Evolutionary conservation across 2,888 invertebrate genomes (phyloP), one percentile per base, ranked within the genome.

Genomic region (Rhodophaea formosa): DNA sequence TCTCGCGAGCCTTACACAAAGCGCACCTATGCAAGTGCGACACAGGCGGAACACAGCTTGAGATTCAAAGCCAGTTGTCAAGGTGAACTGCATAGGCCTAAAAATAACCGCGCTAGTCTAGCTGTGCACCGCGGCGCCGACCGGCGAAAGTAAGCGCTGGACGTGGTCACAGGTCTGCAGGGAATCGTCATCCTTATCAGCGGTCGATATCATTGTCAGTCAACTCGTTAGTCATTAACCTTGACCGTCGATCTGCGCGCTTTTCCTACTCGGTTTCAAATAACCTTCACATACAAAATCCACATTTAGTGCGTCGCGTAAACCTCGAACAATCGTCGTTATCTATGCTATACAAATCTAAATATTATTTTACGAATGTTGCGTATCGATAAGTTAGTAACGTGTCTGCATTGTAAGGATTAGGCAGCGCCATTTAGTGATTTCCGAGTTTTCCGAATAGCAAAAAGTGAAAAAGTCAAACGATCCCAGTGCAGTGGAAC

Each of bases 61-160:
- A 69, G 70, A 73, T 73, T 72, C 72, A 70, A 69, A 74, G 74
- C 71, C 74, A 69, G 71, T 68, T 68, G 70, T 75, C 85, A 84
- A 84, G 84, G 84, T 83, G 75, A 84, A 82, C 85, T 72, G 68
- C 80, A 71, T 76, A 35, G 51, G 62, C 78, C 74, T 82, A 80
- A 79, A 83, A 84, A 86, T 84, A 85, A 77, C 83, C 66, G 68
- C 70, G 69, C 67, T 63, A 71, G 65, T 54, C 58, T 53, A 59
- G 56, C 58, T 43, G 43, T 54, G 49, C 56, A 55, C 53, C 61
- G 59, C 57, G 39, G 16, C 59, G 46, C 56, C 43, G 62, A 56
- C 59, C 62, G 64, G 62, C 62, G 66, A 65, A 57, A 62, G 57
- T 59, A 15, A 49, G 15, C 32, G 49, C 32, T 10, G 35, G 35